These are phyloP conservation scores for Drosophila hamatofila DNA, from an alignment of 2,888 invertebrate species.

Conservation along the genomic window DNA sequence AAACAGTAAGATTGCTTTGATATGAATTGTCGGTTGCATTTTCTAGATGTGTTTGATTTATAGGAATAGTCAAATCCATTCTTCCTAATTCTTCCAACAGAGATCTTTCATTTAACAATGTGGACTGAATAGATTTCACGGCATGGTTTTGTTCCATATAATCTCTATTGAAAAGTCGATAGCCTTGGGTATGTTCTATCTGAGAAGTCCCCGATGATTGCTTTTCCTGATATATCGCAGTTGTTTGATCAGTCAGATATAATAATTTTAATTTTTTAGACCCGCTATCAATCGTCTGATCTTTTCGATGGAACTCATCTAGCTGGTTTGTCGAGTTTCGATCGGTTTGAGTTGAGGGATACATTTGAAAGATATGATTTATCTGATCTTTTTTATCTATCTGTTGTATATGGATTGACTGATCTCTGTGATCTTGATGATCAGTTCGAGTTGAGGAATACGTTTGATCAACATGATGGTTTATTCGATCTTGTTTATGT, in stretches of 20 bases:
- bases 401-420: neutral
- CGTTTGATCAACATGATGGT: neutral
- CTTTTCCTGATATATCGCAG: neutral
- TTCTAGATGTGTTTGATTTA: neutral
- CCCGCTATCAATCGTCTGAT: neutral
- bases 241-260: neutral
- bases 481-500: neutral
- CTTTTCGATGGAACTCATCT: neutral
- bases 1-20: neutral
- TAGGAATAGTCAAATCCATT: too few species aligned
- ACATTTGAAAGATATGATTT: neutral
- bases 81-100: too few species aligned
- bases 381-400: neutral
- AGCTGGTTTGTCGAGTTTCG: neutral
- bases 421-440: neutral
- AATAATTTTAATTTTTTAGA: neutral
- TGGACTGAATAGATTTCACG: too few species aligned
- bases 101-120: too few species aligned
- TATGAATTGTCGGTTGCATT: neutral
- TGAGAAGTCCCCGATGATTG: neutral
- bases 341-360: neutral
- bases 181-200: too few species aligned
- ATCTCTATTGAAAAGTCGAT: too few species aligned
- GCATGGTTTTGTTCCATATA: neutral
- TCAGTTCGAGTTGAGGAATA: neutral